Base-by-base conservation (phyloP, 2,113 vertebrate genomes). In the Sinocyclocheilus maitianheensis region DNA sequence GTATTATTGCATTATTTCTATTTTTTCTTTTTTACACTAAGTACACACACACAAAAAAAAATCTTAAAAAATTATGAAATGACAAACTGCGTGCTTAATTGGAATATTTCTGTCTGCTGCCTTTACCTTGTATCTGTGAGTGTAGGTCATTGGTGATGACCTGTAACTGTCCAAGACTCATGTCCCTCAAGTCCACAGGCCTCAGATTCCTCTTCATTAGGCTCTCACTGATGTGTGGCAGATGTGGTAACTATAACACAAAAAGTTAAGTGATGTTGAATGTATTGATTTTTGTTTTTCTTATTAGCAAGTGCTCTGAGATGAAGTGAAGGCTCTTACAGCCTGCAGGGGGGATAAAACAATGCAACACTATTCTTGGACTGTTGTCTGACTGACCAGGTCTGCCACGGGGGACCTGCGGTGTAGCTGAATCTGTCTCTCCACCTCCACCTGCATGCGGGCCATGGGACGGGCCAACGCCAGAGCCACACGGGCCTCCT, bases 381-480 rank as follows among this genome's bases (percentile, higher is more conserved):
- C 22, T 46, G 1, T 16, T 48, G 22, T 43, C 4, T 24, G 1
- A 84, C 97, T 96, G 89, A 99, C 98, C 87, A 99, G 94, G 91
- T 99, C 46, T 0, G 97, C 97, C 77, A 99, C 97, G 0, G 98
- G 98, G 1, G 98, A 99, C 82, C 98, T 97, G 92, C 97, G 97
- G 92, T 98, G 96, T 92, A 97, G 96, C 87, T 99, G 98, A 89
- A 98, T 98, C 81, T 95, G 94, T 83, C 95, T 89, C 89, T 99
- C 98, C 93, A 99, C 98, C 91, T 99, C 97, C 55, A 99, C 98
- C 93, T 99, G 98, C 98, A 99, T 99, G 83, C 97, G 97, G 81
- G 98, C 98, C 98, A 99, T 99, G 80, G 98, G 98, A 86, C 97
- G 96, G 97, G 46, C 98, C 94, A 99, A 96, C n/a, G 98, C 97